Base-by-base conservation (phyloP, 2,113 vertebrate species). In the Ancistrus triradiatus region DNA sequence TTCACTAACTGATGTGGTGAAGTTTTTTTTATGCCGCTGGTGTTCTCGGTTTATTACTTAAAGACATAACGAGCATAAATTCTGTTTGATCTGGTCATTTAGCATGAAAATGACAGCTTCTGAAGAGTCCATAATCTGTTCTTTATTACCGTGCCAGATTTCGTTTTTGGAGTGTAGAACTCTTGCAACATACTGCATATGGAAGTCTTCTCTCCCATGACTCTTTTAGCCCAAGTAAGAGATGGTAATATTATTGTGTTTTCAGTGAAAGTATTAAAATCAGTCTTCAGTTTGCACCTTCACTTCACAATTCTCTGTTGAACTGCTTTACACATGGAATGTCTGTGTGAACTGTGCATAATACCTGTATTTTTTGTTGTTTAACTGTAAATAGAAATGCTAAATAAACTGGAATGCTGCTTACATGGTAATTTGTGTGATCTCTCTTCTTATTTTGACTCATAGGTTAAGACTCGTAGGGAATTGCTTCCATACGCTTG, bases 311-410 rank as follows among this genome's bases (percentile, higher is more conserved):
- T 55, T 8, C n/a, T 63, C 8, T 52, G 18, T 31, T 28, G 7
- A 43, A 47, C 27, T 27, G 15, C 11, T 2, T 15, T 27, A 11
- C 15, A 28, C 6, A n/a, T 15, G 13, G 7, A 57, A 24, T 40
- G 18, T 57, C 19, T 21, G 14, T 10, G 11, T 63, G 22, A 40
- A 38, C 17, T 2, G 28, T 43, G 1, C 1, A 15, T 43, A 63
- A 25, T 28, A 35, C 8, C 9, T 51, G 33, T 28, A 22, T 28
- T 22, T 40, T 19, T 11, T 25, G n/a, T n/a, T 14, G n/a, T 1
- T 6, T 52, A 18, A 51, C 33, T 62, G 21, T 62, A 51, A 38
- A 62, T 50, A 4, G n/a, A 62, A 50, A 37, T 46, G 15, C 7
- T 48, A 49, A 62, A 51, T 27, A 62, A 50, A 50, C 9, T 13